Conservation (phyloP, 1,140 invertebrate species). For the Eurosta solidaginis region DNA sequence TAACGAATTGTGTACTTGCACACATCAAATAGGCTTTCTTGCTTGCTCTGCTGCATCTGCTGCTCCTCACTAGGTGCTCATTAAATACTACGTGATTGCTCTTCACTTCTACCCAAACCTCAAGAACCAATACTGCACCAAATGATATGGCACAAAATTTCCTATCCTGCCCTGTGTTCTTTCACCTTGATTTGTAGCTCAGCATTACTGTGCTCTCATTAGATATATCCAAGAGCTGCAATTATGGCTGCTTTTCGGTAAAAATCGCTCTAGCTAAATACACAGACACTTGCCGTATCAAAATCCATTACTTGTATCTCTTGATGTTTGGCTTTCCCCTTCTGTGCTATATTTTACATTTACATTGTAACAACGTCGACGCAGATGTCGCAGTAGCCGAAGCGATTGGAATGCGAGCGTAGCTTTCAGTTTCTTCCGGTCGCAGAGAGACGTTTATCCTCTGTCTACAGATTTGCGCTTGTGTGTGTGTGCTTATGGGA, state of each 20-base stretch:
- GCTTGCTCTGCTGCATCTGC: not conserved
- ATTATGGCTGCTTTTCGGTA: slow-evolving; percentile 6
- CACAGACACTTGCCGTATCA: too few species aligned
- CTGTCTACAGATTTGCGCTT: not conserved
- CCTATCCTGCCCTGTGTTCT: slow-evolving; percentile 22
- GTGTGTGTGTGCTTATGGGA: not conserved
- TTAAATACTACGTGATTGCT: too few species aligned
- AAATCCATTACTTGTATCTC: too few species aligned
- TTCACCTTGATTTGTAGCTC: not conserved
- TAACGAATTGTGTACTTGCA: not conserved
- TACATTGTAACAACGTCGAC: not conserved
- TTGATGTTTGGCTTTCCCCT: not conserved
- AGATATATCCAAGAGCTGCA: not conserved
- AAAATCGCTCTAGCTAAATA: too few species aligned
- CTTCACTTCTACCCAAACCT: not conserved
- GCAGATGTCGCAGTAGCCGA: too few species aligned
- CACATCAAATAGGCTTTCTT: not conserved
- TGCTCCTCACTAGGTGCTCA: too few species aligned
- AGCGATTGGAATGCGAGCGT: not conserved
- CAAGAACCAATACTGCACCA: not conserved
- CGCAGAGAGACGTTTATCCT: not conserved
- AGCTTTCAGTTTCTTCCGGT: not conserved
- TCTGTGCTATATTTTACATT: not conserved
- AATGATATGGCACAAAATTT: slow-evolving; percentile 8
- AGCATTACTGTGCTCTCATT: not conserved